These are phyloP conservation scores for Bombus waltoni DNA, from an alignment of 1,140 invertebrate species.

Conservation along the genomic window DNA sequence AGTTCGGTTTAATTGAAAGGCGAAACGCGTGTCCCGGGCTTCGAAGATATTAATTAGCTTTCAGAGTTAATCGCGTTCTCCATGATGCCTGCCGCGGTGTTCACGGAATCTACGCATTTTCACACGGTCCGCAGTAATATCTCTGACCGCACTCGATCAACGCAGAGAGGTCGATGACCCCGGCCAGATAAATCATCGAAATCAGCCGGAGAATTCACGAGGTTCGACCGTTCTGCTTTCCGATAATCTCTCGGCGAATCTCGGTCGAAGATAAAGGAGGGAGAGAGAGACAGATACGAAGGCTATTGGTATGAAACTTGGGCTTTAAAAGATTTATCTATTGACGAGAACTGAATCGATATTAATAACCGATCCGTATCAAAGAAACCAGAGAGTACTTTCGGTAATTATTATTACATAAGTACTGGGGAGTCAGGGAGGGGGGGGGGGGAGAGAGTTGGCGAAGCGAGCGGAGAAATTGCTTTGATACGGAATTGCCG, in stretches of 20 bases:
- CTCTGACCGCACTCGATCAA: slow-evolving; percentile 14
- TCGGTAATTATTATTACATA: background rate
- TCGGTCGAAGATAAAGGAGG: background rate
- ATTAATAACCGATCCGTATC: background rate
- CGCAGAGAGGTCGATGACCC: background rate
- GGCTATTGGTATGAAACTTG: background rate
- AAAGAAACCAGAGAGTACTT: background rate
- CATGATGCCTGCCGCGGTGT: slow-evolving; percentile 32
- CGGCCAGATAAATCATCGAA: slow-evolving; percentile 38
- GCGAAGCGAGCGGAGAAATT: background rate
- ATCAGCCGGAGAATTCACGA: background rate
- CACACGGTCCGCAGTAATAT: slow-evolving; percentile 34
- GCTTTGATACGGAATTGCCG: slow-evolving; percentile 14
- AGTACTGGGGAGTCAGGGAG: background rate
- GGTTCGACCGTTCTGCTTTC: slow-evolving; percentile 7
- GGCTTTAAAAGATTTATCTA: background rate
- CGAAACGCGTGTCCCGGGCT: slow-evolving; percentile 51
- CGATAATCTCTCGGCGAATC: slow-evolving; percentile 21
- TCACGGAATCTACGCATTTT: slow-evolving; percentile 45
- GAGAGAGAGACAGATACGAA: background rate
- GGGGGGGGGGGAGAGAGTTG: too few species aligned
- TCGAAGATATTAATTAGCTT: slow-evolving; percentile 71
- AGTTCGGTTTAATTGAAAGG: slow-evolving; percentile 62
- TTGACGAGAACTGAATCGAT: background rate
- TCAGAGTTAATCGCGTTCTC: slow-evolving; percentile 63